These are phyloP conservation scores for Suillia variegata DNA, from an alignment of 2,888 invertebrate genomes.

Conservation along the genomic window DNA sequence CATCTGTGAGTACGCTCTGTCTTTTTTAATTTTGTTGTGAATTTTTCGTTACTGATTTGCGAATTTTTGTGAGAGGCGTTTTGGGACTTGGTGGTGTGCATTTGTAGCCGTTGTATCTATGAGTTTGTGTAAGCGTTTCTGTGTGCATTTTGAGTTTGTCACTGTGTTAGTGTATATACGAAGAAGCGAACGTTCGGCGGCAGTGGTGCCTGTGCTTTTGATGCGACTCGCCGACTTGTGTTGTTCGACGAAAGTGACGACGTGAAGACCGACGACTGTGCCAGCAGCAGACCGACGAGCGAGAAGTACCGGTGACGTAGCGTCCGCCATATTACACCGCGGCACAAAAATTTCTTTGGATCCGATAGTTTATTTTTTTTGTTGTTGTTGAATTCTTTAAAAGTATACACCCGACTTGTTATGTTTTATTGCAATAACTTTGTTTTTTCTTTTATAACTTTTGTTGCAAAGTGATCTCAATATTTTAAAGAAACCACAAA, in stretches of 20 bases:
- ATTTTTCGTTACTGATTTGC: too few species aligned
- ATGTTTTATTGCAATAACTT: slow-evolving; percentile 13
- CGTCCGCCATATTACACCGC: slow-evolving; percentile 62
- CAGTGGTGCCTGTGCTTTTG: slow-evolving; percentile 20
- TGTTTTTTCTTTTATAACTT: too few species aligned
- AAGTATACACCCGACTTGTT: too few species aligned
- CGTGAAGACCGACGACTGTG: slow-evolving; percentile 45
- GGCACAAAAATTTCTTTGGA: slow-evolving; percentile 48
- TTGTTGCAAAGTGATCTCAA: slow-evolving; percentile 5
- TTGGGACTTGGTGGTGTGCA: slow-evolving; percentile 32
- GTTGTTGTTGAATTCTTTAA: too few species aligned
- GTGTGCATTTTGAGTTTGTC: slow-evolving; percentile 7
- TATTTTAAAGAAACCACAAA: background rate
- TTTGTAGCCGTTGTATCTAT: slow-evolving; percentile 23
- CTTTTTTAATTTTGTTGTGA: too few species aligned
- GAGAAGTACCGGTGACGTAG: slow-evolving; percentile 62
- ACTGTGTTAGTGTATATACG: slow-evolving; percentile 35
- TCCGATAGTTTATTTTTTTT: slow-evolving; percentile 34
- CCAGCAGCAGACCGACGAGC: slow-evolving; percentile 32
- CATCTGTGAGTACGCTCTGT: too few species aligned
- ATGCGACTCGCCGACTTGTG: slow-evolving; percentile 47
- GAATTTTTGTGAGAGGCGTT: slow-evolving; percentile 15
- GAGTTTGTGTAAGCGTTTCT: slow-evolving; percentile 22
- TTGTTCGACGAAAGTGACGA: slow-evolving; percentile 58
- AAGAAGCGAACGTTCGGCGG: slow-evolving; percentile 23